A percentile compares a stretch with the other conserved stretches of the same genome.
phyloP scores from a whole-genome alignment of 2,888 invertebrate species.

The Marasmarcha lunaedactyla region DNA sequence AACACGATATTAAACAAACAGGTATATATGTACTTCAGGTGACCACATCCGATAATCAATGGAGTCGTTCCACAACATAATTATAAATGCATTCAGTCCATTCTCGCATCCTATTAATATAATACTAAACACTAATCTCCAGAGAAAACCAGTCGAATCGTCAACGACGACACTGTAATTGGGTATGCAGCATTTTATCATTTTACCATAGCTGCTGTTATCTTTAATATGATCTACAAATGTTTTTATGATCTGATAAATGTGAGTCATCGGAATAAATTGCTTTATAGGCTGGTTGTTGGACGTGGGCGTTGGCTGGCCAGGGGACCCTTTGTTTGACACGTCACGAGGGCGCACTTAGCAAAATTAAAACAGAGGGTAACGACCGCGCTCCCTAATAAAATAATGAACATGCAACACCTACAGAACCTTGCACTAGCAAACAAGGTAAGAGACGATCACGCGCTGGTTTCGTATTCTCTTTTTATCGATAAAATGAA shows the following conservation, averaged over 20 bases:
- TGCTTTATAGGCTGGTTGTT: constrained; percentile 42
- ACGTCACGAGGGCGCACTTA: constrained; percentile 58
- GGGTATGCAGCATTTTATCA: too few species aligned
- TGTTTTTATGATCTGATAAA: constrained; percentile 32
- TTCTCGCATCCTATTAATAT: constrained; percentile 9
- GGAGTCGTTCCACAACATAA: not conserved
- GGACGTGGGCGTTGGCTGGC: constrained; percentile 47
- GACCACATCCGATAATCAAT: constrained; percentile 29
- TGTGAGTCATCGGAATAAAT: constrained; percentile 57
- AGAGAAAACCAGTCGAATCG: constrained; percentile 10
- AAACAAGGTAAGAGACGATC: not conserved
- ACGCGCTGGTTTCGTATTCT: not conserved
- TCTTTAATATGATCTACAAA: constrained; percentile 12
- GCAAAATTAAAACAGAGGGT: constrained; percentile 56
- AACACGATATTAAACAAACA: too few species aligned
- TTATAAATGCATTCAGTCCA: constrained; percentile 27
- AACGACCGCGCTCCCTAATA: constrained; percentile 29
- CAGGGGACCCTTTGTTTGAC: constrained; percentile 59
- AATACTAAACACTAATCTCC: constrained; percentile 11
- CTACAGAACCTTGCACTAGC: not conserved
- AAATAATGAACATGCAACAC: constrained; percentile 14
- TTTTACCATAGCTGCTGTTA: not conserved
- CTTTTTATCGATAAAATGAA: constrained; percentile 10
- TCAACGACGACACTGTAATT: not conserved
- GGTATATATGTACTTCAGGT: constrained; percentile 35